A percentile compares a stretch with the other conserved stretches of the same genome.
These are phyloP conservation scores for Lysiphlebus fabarum DNA, from an alignment of 1,140 invertebrate species.

Conservation along the genomic window DNA sequence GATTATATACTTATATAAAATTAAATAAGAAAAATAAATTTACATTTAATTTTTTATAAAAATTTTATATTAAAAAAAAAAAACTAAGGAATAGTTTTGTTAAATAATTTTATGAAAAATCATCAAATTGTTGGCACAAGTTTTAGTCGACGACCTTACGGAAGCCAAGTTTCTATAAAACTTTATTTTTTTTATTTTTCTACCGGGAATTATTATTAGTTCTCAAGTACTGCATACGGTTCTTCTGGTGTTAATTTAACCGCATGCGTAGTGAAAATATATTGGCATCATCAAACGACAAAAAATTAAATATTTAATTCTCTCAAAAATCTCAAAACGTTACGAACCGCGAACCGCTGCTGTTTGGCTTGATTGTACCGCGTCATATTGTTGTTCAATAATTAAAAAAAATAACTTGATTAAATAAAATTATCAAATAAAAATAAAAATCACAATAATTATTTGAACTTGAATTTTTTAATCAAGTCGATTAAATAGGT, in stretches of 20 bases:
- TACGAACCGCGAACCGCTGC: slow-evolving; percentile 48
- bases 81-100: no score
- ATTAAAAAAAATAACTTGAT: no score
- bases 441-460: no score
- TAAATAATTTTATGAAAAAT: no score
- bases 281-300: slow-evolving; percentile 12
- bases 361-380: slow-evolving; percentile 52
- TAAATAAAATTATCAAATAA: no score
- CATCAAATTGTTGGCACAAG: no score
- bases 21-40: no score
- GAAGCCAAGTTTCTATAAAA: no score
- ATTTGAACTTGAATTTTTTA: background rate
- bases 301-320: slow-evolving; percentile 37
- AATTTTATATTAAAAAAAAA: no score
- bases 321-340: slow-evolving; percentile 45
- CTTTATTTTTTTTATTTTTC: background rate
- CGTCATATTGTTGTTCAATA: slow-evolving; percentile 40
- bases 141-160: no score
- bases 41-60: no score
- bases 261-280: slow-evolving; percentile 47
- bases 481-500: background rate
- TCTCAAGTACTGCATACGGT: slow-evolving; percentile 5
- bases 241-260: slow-evolving; percentile 3
- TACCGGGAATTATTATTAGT: slow-evolving; percentile 42
- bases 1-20: no score